Evolutionary conservation across 1,140 invertebrate genomes (phyloP), one percentile per base, ranked within the genome.

Genomic region (Lineus longissimus): DNA sequence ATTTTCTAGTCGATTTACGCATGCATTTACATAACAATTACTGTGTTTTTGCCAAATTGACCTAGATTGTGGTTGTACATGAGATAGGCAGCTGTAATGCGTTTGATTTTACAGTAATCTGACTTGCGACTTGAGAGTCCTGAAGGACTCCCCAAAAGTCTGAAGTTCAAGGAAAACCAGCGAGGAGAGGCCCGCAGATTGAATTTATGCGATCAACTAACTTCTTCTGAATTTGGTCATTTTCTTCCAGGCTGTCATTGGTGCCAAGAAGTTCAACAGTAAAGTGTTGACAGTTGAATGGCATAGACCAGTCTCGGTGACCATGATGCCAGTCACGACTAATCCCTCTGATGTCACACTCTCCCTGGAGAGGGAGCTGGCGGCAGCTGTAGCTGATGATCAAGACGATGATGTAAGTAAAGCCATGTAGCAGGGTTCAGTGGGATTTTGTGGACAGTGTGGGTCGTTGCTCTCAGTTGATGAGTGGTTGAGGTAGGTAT

Each of bases 241-340:
- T 61, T 58, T 36, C 57, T 63, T 47, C 68, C 76, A 72, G 83
- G 81, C 68, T 70, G 73, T 79, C 60, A 40, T 81, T 47, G 54
- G 79, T 33, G 82, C 81, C 22, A 76, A 77, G 36, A 80, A 80
- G 23, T 81, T 80, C 55, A 81, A 82, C 31, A 79, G 81, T 61
- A 81, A 81, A 62, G 54, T 73, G 19, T 68, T 83, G 17, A 77
- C 77, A 58, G 76, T 82, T 55, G 75, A 68, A 36, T 79, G 82
- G 72, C 80, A 85, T 59, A 80, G 76, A 45, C 78, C 80, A 19
- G 62, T 67, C 11, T 71, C 64, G 61, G 40, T 63, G 47, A 70
- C 71, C n/a, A 59, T 62, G 40, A 65, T 58, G 47, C 47, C 47
- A n/a, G 9, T 27, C n/a, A 51, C 47, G n/a, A 27, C 47, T 9